Percentiles rank a stretch among this genome's conserved stretches.
phyloP scores from a whole-genome alignment of 2,797 vertebrate genomes.

The Mergus octosetaceus region DNA sequence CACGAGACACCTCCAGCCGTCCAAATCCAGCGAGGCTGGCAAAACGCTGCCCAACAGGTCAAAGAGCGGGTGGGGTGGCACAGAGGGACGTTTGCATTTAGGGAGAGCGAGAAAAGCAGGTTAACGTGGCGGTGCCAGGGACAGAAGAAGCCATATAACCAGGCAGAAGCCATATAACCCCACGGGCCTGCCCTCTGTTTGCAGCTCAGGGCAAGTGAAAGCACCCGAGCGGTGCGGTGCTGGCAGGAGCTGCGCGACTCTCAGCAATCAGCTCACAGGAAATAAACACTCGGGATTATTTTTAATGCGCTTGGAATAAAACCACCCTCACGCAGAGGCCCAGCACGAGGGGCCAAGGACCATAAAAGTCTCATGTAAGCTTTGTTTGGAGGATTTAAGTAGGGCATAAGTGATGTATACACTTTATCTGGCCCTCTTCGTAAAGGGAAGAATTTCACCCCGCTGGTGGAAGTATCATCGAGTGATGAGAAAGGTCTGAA shows the following conservation, averaged over 20 bases:
- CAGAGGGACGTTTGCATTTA: not conserved
- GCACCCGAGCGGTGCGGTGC: not conserved
- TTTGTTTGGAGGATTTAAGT: not conserved
- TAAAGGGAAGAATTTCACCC: not conserved
- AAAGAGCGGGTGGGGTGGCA: not conserved
- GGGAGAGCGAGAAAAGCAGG: not conserved
- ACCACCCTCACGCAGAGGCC: not conserved
- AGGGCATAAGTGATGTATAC: accelerated
- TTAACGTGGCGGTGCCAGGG: not conserved
- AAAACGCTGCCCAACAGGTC: not conserved
- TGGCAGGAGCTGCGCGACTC: accelerated
- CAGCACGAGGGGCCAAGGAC: not conserved
- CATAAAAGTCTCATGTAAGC: not conserved
- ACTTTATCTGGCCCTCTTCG: not conserved
- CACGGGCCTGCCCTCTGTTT: not conserved
- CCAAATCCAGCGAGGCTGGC: not conserved
- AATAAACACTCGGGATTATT: not conserved
- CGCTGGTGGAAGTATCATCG: not conserved
- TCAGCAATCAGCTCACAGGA: not conserved
- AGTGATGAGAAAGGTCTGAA: not conserved
- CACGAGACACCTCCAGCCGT: not conserved
- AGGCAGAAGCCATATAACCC: not conserved
- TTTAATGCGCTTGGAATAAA: slow-evolving; percentile 39
- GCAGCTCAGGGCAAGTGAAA: not conserved
- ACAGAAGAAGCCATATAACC: not conserved